These are phyloP conservation scores for Diogma glabrata DNA, from an alignment of 2,888 invertebrate genomes.

Conservation along the genomic window DNA sequence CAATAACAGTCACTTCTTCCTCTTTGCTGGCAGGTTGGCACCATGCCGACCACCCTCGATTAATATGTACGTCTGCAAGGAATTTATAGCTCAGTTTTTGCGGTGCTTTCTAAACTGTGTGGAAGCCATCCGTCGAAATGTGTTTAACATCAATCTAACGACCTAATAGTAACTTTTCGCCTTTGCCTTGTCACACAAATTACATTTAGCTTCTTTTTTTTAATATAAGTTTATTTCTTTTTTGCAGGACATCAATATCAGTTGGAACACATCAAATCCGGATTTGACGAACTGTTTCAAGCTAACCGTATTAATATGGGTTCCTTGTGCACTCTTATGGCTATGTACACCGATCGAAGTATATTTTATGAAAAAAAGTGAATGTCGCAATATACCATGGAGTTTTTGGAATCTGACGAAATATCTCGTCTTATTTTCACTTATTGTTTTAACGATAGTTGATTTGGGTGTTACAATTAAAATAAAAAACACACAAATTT, in stretches of 20 bases:
- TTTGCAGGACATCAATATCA: constrained; percentile 28
- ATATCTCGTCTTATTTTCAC: constrained; percentile 14
- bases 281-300: constrained; percentile 62
- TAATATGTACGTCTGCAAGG: too few species aligned
- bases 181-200: too few species aligned
- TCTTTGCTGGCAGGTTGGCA: too few species aligned
- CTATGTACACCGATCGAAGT: constrained; percentile 44
- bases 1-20: too few species aligned
- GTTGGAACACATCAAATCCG: constrained; percentile 51
- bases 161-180: too few species aligned
- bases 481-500: constrained; percentile 36
- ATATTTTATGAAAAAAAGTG: constrained; percentile 43
- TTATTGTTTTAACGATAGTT: constrained; percentile 32
- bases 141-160: too few species aligned
- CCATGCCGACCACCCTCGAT: too few species aligned
- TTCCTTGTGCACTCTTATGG: constrained; percentile 56
- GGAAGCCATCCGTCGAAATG: too few species aligned
- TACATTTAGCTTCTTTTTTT: too few species aligned
- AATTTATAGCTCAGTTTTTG: too few species aligned
- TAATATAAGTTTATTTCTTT: neutral
- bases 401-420: constrained; percentile 42
- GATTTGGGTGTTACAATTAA: constrained; percentile 38
- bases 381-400: constrained; percentile 45
- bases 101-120: too few species aligned
- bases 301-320: constrained; percentile 59